Percentiles rank a stretch among this genome's conserved stretches.
These are phyloP conservation scores for Myocastor coypus DNA, from an alignment of 2,113 vertebrate genomes.

Conservation along the genomic window DNA sequence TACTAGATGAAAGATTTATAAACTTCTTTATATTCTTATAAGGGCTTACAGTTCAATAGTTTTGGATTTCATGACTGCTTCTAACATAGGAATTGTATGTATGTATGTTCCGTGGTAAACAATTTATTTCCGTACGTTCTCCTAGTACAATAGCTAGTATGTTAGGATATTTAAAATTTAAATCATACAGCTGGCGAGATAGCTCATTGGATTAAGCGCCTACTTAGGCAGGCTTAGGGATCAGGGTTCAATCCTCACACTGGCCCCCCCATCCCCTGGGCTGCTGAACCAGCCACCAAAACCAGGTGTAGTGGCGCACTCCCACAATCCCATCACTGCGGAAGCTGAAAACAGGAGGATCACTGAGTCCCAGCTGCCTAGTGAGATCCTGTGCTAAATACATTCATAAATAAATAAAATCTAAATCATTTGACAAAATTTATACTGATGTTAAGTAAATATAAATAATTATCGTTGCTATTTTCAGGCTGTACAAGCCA, in stretches of 20 bases:
- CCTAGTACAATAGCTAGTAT: background rate
- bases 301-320: no score
- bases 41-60: background rate
- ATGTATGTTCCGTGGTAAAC: background rate
- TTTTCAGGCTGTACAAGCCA: background rate
- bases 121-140: background rate
- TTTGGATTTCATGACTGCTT: background rate
- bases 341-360: no score
- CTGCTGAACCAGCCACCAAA: no score
- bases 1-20: background rate
- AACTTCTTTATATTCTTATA: background rate
- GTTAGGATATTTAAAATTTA: slow-evolving; percentile 43
- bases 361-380: no score
- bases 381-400: no score
- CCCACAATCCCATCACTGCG: no score
- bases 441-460: background rate
- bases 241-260: no score
- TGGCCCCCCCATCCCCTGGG: no score
- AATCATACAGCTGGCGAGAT: background rate
- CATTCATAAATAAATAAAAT: no score
- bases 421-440: background rate
- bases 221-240: no score
- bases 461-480: slow-evolving; percentile 1
- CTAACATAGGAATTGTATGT: background rate
- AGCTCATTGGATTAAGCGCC: no score